Evolutionary conservation across 2,797 vertebrate species (phyloP).

Genomic region (Tenualosa ilisha): DNA sequence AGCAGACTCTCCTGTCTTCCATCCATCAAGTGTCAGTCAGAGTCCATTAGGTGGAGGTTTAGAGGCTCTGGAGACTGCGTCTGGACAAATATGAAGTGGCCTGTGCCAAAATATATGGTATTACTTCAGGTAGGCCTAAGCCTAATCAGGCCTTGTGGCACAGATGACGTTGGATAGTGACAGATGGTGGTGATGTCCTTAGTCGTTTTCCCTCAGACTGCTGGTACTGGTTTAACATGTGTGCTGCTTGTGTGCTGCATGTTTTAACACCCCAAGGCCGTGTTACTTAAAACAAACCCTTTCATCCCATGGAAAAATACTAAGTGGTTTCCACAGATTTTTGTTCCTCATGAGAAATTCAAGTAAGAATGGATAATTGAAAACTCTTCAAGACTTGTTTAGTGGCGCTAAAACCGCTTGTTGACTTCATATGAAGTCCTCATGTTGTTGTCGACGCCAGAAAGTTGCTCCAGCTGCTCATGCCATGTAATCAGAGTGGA

Average conservation of each 20-base stretch:
- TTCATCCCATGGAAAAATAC: not conserved
- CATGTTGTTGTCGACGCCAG: not conserved
- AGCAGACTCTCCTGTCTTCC: constrained; percentile 48
- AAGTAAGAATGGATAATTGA: not conserved
- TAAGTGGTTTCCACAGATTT: not conserved
- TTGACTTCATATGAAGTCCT: not conserved
- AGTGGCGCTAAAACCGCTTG: not conserved
- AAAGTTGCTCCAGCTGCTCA: not conserved
- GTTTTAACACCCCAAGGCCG: not conserved
- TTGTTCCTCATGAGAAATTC: not conserved
- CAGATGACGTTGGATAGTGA: not conserved
- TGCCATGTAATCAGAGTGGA: constrained; percentile 10
- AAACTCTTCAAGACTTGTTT: not conserved
- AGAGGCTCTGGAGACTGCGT: not conserved
- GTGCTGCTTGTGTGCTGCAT: not conserved
- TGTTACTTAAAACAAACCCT: not conserved
- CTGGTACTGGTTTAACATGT: not conserved
- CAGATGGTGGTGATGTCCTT: not conserved
- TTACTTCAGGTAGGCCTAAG: constrained; percentile 21
- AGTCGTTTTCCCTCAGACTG: not conserved
- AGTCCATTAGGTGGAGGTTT: constrained; percentile 26
- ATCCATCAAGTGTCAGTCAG: constrained; percentile 55
- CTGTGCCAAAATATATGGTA: not conserved
- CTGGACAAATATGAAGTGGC: constrained; percentile 5
- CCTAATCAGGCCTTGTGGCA: not conserved